Percentiles rank a stretch among this genome's conserved stretches.
Evolutionary conservation across 2,797 vertebrate species (phyloP).

Genomic region (Sandelia bainsii): DNA sequence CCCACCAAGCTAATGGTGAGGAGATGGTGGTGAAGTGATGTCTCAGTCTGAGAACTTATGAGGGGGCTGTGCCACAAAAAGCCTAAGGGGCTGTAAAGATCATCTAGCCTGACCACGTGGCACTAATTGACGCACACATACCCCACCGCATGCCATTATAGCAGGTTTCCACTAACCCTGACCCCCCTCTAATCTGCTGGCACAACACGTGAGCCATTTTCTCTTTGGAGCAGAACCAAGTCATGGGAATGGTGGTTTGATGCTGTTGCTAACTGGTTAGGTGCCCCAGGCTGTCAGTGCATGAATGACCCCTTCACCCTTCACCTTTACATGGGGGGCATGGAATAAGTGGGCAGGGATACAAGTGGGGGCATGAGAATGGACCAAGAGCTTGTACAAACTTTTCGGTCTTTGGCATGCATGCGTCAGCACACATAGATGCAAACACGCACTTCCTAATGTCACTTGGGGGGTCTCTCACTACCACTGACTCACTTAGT

Average conservation of each 20-base stretch:
- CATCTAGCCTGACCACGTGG: conserved; percentile 54
- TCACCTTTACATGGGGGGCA: conserved; percentile 22
- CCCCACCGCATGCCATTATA: conserved; percentile 45
- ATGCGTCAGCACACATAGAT: conserved; percentile 50
- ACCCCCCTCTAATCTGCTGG: conserved; percentile 29
- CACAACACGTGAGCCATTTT: conserved; percentile 24
- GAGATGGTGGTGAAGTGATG: conserved; percentile 25
- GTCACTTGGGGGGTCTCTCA: conserved; percentile 32
- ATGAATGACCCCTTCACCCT: conserved; percentile 35
- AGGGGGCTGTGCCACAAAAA: conserved; percentile 45
- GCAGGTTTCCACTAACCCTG: conserved; percentile 63
- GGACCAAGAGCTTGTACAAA: conserved; percentile 38
- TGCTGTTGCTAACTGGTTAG: conserved; percentile 14
- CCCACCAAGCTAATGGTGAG: conserved; percentile 40
- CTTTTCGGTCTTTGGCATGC: conserved; percentile 48
- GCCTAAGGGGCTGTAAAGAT: conserved; percentile 65
- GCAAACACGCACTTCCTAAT: conserved; percentile 42
- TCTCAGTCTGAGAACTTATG: conserved; percentile 59
- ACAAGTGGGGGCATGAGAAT: conserved; percentile 36
- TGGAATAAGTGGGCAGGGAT: conserved; percentile 10
- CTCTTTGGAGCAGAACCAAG: conserved; percentile 16
- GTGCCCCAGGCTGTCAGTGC: conserved; percentile 18
- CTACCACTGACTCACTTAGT: conserved; percentile 34
- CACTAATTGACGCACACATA: conserved; percentile 53
- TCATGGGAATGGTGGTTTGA: conserved; percentile 39